Evolutionary conservation across 53 echinoderm and acorn worm genomes (phyloP).

Genomic region (Antedon mediterranea): DNA sequence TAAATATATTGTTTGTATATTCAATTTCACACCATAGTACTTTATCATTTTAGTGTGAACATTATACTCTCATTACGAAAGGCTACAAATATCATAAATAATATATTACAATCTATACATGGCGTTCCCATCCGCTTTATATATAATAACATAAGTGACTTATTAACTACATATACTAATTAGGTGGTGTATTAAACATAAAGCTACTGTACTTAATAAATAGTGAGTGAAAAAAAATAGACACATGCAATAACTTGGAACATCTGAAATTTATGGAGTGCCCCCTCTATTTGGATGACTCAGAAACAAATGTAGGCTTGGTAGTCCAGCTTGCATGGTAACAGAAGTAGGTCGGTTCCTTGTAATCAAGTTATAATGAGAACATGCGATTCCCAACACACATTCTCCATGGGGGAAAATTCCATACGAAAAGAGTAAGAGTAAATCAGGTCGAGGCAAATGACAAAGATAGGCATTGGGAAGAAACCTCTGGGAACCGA

Average conservation of each 20-base stretch:
- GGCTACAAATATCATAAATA: background rate
- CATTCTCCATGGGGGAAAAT: background rate
- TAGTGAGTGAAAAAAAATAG: background rate
- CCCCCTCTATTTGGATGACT: background rate
- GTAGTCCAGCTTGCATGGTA: background rate
- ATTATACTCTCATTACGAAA: background rate
- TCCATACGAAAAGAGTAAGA: background rate
- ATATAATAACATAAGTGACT: too few relatives aligned
- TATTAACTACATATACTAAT: background rate
- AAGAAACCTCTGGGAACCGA: background rate
- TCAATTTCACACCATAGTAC: background rate
- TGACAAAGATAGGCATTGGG: background rate
- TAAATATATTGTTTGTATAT: background rate
- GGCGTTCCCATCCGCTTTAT: background rate
- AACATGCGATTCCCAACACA: background rate
- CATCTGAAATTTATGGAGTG: background rate
- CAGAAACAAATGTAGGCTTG: background rate
- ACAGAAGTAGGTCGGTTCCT: background rate
- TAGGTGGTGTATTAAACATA: background rate
- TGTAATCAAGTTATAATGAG: conserved; percentile 1
- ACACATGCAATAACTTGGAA: background rate
- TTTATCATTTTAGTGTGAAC: background rate
- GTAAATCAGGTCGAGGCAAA: background rate
- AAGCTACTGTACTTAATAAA: too few relatives aligned
- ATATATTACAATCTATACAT: background rate